phyloP scores from a whole-genome alignment of 2,113 vertebrate species.

The Piprites chloris region DNA sequence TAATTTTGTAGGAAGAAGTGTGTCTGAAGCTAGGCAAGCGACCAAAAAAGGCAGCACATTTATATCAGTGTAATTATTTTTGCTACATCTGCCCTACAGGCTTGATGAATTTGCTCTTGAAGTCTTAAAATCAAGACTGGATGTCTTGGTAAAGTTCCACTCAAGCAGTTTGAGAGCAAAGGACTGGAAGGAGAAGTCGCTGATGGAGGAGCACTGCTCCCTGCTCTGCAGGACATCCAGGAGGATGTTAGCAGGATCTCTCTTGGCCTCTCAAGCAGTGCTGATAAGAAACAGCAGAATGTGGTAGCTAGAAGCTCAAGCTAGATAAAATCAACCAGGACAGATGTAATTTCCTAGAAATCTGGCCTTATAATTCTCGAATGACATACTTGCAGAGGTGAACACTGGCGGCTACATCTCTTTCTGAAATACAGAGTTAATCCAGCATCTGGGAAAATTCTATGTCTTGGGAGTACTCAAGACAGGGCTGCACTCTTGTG shows the following conservation, averaged over 20 bases:
- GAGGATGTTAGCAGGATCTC: background rate
- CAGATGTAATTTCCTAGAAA: background rate
- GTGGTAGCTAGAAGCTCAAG: background rate
- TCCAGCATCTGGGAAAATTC: background rate
- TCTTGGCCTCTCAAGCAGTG: background rate
- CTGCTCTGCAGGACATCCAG: background rate
- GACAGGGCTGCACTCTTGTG: background rate
- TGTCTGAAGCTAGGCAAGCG: background rate
- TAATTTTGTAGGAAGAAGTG: background rate
- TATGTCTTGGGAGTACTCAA: background rate
- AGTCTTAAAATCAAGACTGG: conserved; percentile 3
- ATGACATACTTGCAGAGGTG: background rate
- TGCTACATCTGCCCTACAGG: background rate
- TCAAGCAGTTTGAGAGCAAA: background rate
- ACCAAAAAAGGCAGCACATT: conserved; percentile 21
- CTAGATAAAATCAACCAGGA: background rate
- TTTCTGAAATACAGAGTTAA: background rate
- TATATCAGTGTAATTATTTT: background rate
- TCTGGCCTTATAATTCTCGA: background rate
- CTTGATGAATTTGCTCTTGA: background rate
- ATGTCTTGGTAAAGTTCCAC: background rate
- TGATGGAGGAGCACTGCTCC: background rate
- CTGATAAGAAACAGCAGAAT: background rate
- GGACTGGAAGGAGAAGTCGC: background rate
- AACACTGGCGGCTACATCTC: background rate